Evolutionary conservation across 2,113 vertebrate species (phyloP).

Genomic region (Cephalopholis sonnerati): DNA sequence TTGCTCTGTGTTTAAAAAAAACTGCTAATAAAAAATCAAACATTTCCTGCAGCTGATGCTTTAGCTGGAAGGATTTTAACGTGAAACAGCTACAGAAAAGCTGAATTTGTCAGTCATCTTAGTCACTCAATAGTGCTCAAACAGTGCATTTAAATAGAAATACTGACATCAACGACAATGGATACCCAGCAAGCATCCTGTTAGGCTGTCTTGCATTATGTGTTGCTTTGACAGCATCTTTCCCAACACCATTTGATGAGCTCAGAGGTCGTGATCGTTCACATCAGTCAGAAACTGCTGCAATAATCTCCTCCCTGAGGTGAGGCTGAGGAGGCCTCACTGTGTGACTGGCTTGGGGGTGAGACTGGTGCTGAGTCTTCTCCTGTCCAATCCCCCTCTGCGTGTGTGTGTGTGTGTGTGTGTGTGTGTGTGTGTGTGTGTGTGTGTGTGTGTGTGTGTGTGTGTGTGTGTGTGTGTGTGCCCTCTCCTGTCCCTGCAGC

Average conservation of each 20-base stretch:
- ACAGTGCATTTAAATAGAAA: neutral
- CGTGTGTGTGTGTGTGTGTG: neutral
- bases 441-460: neutral
- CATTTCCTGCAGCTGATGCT: neutral
- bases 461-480: neutral
- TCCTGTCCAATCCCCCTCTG: slow-evolving; percentile 65
- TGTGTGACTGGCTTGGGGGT: slow-evolving; percentile 72
- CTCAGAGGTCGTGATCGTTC: slow-evolving; percentile 19
- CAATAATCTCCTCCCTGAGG: slow-evolving; percentile 83
- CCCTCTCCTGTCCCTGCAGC: slow-evolving; percentile 84
- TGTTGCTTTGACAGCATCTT: neutral
- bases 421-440: slow-evolving; percentile 8
- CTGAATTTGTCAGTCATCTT: neutral
- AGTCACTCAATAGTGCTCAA: neutral
- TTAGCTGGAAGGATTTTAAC: neutral
- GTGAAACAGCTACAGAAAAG: neutral
- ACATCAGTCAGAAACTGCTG: slow-evolving; percentile 84
- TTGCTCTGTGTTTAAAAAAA: neutral
- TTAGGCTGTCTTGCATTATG: neutral
- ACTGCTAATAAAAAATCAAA: neutral
- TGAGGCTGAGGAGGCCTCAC: slow-evolving; percentile 62
- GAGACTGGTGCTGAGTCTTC: slow-evolving; percentile 69
- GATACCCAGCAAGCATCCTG: neutral
- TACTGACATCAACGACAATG: neutral
- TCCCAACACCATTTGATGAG: neutral